Base-by-base conservation (phyloP, 1,140 invertebrate species). In the Neodiprion pinetum region DNA sequence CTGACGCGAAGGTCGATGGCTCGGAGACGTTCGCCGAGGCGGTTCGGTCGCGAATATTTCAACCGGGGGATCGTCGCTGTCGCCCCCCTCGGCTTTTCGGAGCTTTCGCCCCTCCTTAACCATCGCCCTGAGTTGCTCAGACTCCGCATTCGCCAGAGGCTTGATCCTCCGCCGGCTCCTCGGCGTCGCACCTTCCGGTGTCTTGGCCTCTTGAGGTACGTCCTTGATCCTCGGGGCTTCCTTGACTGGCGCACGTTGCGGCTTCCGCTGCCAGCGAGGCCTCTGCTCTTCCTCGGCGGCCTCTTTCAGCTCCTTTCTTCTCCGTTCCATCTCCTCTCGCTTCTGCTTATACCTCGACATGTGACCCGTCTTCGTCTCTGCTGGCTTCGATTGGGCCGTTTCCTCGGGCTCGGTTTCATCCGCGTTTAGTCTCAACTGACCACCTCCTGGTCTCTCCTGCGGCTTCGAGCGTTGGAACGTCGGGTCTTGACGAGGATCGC, bases 1-100 rank as follows among this genome's bases (percentile, higher is more conserved):
- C 82, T 95, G 94, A 7, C 93, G 80, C 23, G 94, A 85, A 12
- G 93, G 93, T 87, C 94, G 93, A 79, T 90, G 90, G 78, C 79
- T 84, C 76, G 81, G 85, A 49, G 71, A 23, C 74, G 74, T n/a
- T 72, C 74, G 23, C 76, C 49, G 66, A 8, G 69, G 14, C 40
- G 48, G 23, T 70, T 83, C 81, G 8, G 81, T 78, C 0, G 80
- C 83, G 50, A 86, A 88, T 72, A 89, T 88, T 73, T 88, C 80
- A 21, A 89, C 80, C 8, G 81, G 76, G 12, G 85, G 85, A 50
- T 87, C 86, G 9, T 88, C 79, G 17, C 75, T 75, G 5, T 72
- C 71, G 1, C 65, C 75, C 12, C 84, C 88, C 23, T 84, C 84
- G 40, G 82, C 82, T 72, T 66, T 82, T 3, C 86, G 83, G n/a